Evolutionary conservation across 2,888 invertebrate species (phyloP).

Genomic region (Callosobruchus maculatus): DNA sequence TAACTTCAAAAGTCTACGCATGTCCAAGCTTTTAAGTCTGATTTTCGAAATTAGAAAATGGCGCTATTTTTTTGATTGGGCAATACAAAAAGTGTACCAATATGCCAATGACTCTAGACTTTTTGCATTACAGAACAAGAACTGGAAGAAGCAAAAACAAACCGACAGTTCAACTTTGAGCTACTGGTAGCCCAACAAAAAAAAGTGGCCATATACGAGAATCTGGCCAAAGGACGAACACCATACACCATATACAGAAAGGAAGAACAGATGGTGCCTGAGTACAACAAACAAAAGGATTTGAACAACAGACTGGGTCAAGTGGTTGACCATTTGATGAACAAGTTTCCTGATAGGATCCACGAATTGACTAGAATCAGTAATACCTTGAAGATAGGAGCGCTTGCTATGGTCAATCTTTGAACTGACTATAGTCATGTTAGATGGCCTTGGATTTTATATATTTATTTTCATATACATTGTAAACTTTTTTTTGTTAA

Average conservation of each 20-base stretch:
- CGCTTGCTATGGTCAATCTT: slow-evolving; percentile 10
- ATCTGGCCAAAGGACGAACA: slow-evolving; percentile 48
- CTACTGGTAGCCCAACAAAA: slow-evolving; percentile 66
- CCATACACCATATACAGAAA: slow-evolving; percentile 37
- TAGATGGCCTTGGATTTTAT: too few species aligned
- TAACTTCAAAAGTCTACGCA: too few species aligned
- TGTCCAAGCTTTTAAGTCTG: too few species aligned
- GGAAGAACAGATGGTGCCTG: slow-evolving; percentile 53
- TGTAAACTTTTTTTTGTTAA: too few species aligned
- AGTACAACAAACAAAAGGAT: slow-evolving; percentile 57
- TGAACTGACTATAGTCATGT: neutral
- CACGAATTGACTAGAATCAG: slow-evolving; percentile 48
- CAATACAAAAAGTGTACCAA: too few species aligned
- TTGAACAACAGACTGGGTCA: slow-evolving; percentile 58
- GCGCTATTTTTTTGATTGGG: too few species aligned
- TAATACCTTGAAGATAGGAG: slow-evolving; percentile 51
- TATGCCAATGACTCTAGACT: too few species aligned
- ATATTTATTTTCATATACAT: too few species aligned
- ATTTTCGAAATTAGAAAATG: too few species aligned
- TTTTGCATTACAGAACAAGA: slow-evolving; percentile 24
- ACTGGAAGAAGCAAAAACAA: slow-evolving; percentile 43
- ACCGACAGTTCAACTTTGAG: slow-evolving; percentile 53
- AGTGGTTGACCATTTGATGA: slow-evolving; percentile 56
- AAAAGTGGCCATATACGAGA: slow-evolving; percentile 59
- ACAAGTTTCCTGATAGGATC: slow-evolving; percentile 60